Base-by-base conservation (phyloP, 2,888 invertebrate genomes). In the Fragum sueziense region DNA sequence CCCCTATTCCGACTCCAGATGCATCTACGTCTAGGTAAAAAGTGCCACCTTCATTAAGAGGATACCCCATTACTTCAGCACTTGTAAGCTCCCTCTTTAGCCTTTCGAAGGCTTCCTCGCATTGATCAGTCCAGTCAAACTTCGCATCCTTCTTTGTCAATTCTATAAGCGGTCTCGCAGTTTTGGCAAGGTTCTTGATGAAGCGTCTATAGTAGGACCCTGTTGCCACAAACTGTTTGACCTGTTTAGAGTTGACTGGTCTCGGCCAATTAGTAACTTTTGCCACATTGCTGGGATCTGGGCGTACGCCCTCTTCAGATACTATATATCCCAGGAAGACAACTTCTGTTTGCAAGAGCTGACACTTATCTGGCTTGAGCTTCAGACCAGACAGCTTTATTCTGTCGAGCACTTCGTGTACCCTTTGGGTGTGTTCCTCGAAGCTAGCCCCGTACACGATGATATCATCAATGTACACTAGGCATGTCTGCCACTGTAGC, bases 161-260 rank as follows among this genome's bases (percentile, higher is more conserved):
- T 22, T 67, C 61, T 2, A 34, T 33, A 17, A 76, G 34, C 7
- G 75, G 75, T 33, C 70, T 41, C 14, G 47, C 75, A 31, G 62
- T 47, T 25, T 70, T 70, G 0, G 75, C 70, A 65, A 69, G 70
- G 25, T 69, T 70, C 22, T 61, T 69, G 1, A 69, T 29, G 34
- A 62, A 70, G 1, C 70, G 6, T 2, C 75, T 31, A 27, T 76
- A 76, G 37, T 62, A 76, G 17, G 70, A 70, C 2, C 70, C 70
- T 2, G 51, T 51, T 22, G 70, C 75, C 2, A 70, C 62, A 70
- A 76, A 70, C 34, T 76, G 75, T n/a, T 65, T 70, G 6, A 76
- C 65, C 27, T 70, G 62, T 51, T 71, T 76, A 6, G 27, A 9
- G 25, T 54, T 69, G 11, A 9, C 22, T n/a, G 74, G 68, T 14